phyloP scores from a whole-genome alignment of 1,140 invertebrate genomes.

The Spodoptera litura region DNA sequence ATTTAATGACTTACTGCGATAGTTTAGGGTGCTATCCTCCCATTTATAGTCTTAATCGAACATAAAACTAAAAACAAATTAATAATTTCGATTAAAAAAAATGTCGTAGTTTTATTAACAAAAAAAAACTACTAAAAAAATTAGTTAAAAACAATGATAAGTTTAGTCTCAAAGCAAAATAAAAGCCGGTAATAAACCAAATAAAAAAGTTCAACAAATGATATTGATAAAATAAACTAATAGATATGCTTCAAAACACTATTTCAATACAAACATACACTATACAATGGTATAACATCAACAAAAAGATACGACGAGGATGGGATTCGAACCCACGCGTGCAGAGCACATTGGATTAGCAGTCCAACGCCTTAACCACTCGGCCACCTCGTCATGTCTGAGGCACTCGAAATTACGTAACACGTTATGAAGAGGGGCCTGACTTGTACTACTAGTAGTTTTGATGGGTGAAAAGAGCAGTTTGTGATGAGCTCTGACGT shows the following conservation, averaged over 20 bases:
- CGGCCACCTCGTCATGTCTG: conserved; percentile 91
- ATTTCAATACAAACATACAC: not conserved
- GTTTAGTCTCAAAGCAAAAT: not conserved
- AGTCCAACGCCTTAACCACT: conserved; percentile 96
- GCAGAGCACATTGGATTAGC: conserved; percentile 90
- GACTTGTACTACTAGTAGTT: conserved; percentile 10
- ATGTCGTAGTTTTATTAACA: too few species aligned
- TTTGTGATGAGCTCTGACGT: conserved; percentile 40
- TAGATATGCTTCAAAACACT: too few species aligned
- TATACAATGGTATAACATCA: not conserved
- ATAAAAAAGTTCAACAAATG: not conserved
- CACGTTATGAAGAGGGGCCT: conserved; percentile 43
- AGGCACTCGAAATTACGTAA: conserved; percentile 51
- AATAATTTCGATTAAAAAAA: not conserved
- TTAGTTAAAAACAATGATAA: not conserved
- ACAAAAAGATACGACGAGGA: conserved; percentile 88
- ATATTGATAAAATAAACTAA: not conserved
- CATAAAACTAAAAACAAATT: not conserved
- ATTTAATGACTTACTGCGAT: conserved; percentile 49
- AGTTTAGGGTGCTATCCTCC: not conserved
- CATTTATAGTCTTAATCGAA: not conserved
- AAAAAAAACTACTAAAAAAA: too few species aligned
- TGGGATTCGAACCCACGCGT: conserved; percentile 95
- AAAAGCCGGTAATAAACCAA: not conserved
- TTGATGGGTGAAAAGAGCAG: conserved; percentile 33